A percentile compares a stretch with the other conserved stretches of the same genome.
Conservation (phyloP, 2,113 vertebrate species). For the Chaetorhynchus papuensis region DNA sequence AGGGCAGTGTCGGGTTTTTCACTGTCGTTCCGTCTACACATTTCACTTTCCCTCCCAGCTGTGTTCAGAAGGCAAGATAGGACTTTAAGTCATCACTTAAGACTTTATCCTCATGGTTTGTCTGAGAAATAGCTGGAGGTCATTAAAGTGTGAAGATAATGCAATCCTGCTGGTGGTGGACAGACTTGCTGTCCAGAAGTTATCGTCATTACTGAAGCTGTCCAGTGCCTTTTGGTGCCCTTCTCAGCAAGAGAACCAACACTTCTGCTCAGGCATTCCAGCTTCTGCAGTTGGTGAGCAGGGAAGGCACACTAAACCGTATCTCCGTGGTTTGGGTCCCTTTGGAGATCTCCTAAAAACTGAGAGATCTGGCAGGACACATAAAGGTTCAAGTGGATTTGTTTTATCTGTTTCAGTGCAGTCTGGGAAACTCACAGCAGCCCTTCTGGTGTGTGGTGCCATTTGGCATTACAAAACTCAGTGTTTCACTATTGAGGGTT, state of each 20-base stretch:
- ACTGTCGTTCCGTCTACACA: background rate
- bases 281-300: background rate
- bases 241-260: background rate
- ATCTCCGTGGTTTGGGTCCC: background rate
- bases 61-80: background rate
- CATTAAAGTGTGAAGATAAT: background rate
- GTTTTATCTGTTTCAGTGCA: background rate
- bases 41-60: background rate
- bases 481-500: background rate
- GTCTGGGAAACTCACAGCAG: background rate
- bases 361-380: background rate
- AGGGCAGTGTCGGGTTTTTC: background rate
- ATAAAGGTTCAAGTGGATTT: background rate
- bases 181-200: background rate
- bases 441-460: background rate
- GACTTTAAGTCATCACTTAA: background rate
- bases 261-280: background rate
- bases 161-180: background rate
- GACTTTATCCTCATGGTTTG: background rate
- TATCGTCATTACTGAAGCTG: background rate
- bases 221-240: background rate
- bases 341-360: background rate
- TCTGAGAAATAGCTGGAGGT: background rate
- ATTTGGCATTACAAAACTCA: background rate
- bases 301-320: background rate